A percentile compares a stretch with the other conserved stretches of the same genome.
Evolutionary conservation across 2,113 vertebrate species (phyloP).

Genomic region (Platysternon megacephalum): DNA sequence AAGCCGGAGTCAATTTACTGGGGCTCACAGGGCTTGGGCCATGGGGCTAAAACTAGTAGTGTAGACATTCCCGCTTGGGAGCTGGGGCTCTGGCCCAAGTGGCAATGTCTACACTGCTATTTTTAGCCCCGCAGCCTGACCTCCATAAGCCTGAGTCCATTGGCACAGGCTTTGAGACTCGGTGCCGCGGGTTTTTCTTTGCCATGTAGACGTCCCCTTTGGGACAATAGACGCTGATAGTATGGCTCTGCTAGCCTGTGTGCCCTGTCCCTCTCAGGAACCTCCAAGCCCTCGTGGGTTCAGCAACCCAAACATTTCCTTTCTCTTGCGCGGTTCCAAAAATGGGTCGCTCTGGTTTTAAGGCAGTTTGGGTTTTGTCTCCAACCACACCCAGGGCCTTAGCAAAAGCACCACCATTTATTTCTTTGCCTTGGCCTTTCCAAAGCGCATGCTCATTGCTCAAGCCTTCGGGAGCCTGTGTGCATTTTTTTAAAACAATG

Average conservation of each 20-base stretch:
- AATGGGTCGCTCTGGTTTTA: not conserved
- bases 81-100: not conserved
- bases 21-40: not conserved
- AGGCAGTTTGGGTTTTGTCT: not conserved
- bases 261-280: not conserved
- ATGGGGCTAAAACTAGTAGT: not conserved
- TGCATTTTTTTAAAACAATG: conserved; percentile 6
- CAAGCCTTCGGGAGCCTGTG: not conserved
- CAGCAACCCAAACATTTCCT: not conserved
- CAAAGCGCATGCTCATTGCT: not conserved
- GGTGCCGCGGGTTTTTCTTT: not conserved
- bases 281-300: not conserved
- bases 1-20: not conserved
- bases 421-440: not conserved
- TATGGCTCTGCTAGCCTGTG: not conserved
- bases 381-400: not conserved
- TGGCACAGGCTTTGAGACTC: not conserved
- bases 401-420: not conserved
- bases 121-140: not conserved
- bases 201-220: not conserved
- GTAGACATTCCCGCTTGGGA: not conserved
- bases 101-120: not conserved
- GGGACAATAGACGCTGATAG: conserved; percentile 43
- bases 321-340: not conserved
- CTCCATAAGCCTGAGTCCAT: not conserved